Conservation (phyloP, 2,888 invertebrate genomes). For the Temnothorax ravouxi region DNA sequence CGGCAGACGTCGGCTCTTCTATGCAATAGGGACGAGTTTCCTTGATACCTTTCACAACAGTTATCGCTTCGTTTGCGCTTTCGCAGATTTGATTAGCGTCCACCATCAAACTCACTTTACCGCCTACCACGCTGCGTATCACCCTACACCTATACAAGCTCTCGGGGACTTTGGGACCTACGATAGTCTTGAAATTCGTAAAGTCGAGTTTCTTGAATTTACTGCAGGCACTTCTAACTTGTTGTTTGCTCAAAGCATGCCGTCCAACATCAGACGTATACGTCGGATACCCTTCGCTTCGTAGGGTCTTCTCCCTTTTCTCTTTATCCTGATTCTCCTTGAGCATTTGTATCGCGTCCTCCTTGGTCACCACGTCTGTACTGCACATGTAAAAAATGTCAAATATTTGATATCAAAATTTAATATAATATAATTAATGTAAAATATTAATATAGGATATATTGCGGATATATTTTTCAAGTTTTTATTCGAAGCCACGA, state of each 20-base stretch:
- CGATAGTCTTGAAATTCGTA: slow-evolving; percentile 95
- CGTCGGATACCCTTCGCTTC: slow-evolving; percentile 92
- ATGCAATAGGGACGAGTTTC: slow-evolving; percentile 93
- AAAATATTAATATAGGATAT: too few relatives aligned
- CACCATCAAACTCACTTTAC: slow-evolving; percentile 93
- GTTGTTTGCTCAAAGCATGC: slow-evolving; percentile 94
- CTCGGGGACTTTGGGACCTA: slow-evolving; percentile 93
- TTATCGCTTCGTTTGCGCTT: slow-evolving; percentile 91
- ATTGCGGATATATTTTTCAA: neutral
- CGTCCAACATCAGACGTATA: slow-evolving; percentile 96
- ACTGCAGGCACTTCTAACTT: slow-evolving; percentile 90
- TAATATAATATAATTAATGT: too few relatives aligned
- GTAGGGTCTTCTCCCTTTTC: slow-evolving; percentile 89
- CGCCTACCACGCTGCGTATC: slow-evolving; percentile 92
- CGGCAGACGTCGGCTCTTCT: slow-evolving; percentile 97
- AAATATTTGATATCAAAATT: too few relatives aligned
- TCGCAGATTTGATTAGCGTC: slow-evolving; percentile 97
- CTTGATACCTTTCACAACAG: slow-evolving; percentile 93
- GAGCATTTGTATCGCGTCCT: slow-evolving; percentile 92
- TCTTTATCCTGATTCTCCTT: slow-evolving; percentile 89
- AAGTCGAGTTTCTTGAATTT: slow-evolving; percentile 93
- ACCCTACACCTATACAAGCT: slow-evolving; percentile 88
- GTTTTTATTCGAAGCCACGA: neutral
- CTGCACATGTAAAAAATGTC: neutral
- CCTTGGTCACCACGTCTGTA: slow-evolving; percentile 92